Base-by-base conservation (phyloP, 2,113 vertebrate species). In the Melospiza melodia region DNA sequence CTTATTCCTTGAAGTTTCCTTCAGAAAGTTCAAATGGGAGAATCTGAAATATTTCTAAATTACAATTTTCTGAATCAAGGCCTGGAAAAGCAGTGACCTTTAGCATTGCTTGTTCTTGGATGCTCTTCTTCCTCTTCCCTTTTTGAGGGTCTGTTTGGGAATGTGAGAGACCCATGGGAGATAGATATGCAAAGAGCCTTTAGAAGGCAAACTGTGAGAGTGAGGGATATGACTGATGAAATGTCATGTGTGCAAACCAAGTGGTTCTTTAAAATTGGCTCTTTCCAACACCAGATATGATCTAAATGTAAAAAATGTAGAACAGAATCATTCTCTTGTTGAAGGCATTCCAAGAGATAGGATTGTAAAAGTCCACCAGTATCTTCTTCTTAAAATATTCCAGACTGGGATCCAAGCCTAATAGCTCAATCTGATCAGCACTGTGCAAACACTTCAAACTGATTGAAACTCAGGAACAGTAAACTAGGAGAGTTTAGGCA, bases 11-110 rank as follows among this genome's bases (percentile, higher is more conserved):
- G 33, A 69, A 48, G 18, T 75, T 79, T 51, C 33, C 49, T 95
- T 72, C 55, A 31, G 66, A 67, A 77, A 81, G 63, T 67, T 83
- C 55, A 93, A 80, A 61, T 54, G 41, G 25, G 13, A 90, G 83
- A 92, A 90, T 71, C n/a, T 51, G n/a, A 80, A 87, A 84, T 88
- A 92, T 35, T 33, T 79, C 39, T 74, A 61, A 75, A 71, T 44
- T 49, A 51, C 39, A 19, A 28, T 88, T 92, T 94, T 90, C 85
- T 94, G 85, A 95, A 73, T 28, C 68, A 44, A 90, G 51, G 73
- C 87, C 79, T 74, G 20, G 76, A 97, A 94, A 96, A 94, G 30
- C 46, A 57, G 7, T 89, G 78, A 87, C 73, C 80, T 94, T 88
- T 90, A 44, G 15, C 57, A 84, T 14, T 65, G 28, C 67, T 46